Evolutionary conservation across 2,113 vertebrate species (phyloP).

Genomic region (Cyanoliseus patagonus): DNA sequence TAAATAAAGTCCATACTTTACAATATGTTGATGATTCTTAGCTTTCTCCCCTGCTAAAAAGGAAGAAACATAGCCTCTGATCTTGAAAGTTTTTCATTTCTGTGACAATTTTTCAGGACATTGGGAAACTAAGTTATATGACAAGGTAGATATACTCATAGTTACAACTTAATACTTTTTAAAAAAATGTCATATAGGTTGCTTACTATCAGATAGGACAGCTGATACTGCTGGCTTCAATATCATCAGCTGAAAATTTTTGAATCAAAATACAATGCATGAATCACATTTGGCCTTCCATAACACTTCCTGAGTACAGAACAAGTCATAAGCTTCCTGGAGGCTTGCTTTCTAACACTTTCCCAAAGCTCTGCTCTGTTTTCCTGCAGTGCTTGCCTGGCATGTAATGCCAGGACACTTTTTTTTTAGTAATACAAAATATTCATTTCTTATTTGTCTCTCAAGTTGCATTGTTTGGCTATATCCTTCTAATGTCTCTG

Average conservation of each 20-base stretch:
- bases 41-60: not conserved
- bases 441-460: not conserved
- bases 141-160: not conserved
- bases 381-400: not conserved
- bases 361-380: not conserved
- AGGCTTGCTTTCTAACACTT: not conserved
- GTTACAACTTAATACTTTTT: not conserved
- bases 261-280: not conserved
- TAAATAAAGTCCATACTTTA: not conserved
- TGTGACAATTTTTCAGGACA: not conserved
- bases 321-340: not conserved
- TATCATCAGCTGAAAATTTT: not conserved
- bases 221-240: not conserved
- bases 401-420: not conserved
- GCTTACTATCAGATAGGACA: not conserved
- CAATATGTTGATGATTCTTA: not conserved
- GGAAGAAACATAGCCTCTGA: not conserved
- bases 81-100: not conserved
- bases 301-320: not conserved
- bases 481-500: not conserved
- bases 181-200: not conserved
- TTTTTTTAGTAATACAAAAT: slow-evolving; percentile 11
- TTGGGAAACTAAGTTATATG: not conserved
- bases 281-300: not conserved
- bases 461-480: not conserved